These are phyloP conservation scores for Muschampia plurimacula DNA, from an alignment of 2,888 invertebrate genomes.

Conservation along the genomic window DNA sequence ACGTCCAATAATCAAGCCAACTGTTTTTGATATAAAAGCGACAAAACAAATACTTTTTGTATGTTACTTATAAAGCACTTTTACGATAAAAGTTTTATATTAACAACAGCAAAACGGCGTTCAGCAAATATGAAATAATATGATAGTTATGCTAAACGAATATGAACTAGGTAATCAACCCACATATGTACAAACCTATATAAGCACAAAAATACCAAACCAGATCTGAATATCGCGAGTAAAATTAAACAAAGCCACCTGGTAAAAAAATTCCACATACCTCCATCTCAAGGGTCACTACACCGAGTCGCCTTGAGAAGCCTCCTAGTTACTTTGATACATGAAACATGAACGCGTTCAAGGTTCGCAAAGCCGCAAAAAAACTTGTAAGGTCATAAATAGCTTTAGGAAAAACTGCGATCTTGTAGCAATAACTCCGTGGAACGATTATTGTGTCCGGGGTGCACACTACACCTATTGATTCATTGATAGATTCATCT, in stretches of 20 bases:
- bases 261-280: slow-evolving; percentile 2
- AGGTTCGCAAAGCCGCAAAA: slow-evolving; percentile 10
- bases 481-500: neutral
- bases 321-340: neutral
- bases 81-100: no score
- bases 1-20: no score
- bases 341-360: slow-evolving; percentile 2
- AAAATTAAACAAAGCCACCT: neutral
- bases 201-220: neutral
- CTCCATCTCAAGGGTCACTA: neutral
- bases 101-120: no score
- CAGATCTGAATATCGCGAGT: neutral
- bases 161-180: no score
- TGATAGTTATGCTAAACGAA: no score
- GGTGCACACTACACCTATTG: no score
- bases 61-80: no score
- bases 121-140: no score
- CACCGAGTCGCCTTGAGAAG: slow-evolving; percentile 4
- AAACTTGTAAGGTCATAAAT: slow-evolving; percentile 20
- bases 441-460: slow-evolving; percentile 26
- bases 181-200: neutral
- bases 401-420: slow-evolving; percentile 14
- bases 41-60: no score
- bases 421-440: slow-evolving; percentile 21
- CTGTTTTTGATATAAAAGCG: no score